phyloP scores from a whole-genome alignment of 2,888 invertebrate species.

The Hofmannophila pseudospretella region DNA sequence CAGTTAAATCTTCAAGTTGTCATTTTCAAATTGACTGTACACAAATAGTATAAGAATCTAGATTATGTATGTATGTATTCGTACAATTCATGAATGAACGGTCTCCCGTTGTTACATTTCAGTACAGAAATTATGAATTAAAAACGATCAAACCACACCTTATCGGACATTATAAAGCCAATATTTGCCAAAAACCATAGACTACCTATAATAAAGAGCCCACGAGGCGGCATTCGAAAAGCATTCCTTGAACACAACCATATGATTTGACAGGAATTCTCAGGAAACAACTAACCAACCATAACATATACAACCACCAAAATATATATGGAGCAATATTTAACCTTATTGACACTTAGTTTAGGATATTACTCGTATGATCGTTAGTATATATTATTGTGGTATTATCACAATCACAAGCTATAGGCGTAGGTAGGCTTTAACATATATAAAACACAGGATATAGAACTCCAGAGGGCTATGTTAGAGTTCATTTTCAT shows the following conservation, averaged over 20 bases:
- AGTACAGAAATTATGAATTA: background rate
- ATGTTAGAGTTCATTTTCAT: conserved; percentile 12
- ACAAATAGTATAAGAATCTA: too few species aligned
- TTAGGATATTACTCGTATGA: conserved; percentile 1
- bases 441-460: background rate
- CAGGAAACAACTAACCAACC: conserved; percentile 14
- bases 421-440: conserved; percentile 5
- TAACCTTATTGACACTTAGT: conserved; percentile 9
- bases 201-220: background rate
- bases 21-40: too few species aligned
- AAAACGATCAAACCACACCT: background rate
- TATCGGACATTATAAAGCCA: background rate
- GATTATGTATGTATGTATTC: too few species aligned
- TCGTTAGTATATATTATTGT: background rate
- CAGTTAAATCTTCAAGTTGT: too few species aligned
- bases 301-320: conserved; percentile 4
- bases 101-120: too few species aligned
- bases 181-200: conserved; percentile 2
- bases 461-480: conserved; percentile 1
- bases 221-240: conserved; percentile 16
- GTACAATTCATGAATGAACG: too few species aligned
- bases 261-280: conserved; percentile 30
- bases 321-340: conserved; percentile 12
- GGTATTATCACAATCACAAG: conserved; percentile 6
- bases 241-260: conserved; percentile 24